A percentile compares a stretch with the other conserved stretches of the same genome.
Evolutionary conservation across 92 coral and sea anemone genomes (phyloP).

Genomic region (Zoanthus solanderi): DNA sequence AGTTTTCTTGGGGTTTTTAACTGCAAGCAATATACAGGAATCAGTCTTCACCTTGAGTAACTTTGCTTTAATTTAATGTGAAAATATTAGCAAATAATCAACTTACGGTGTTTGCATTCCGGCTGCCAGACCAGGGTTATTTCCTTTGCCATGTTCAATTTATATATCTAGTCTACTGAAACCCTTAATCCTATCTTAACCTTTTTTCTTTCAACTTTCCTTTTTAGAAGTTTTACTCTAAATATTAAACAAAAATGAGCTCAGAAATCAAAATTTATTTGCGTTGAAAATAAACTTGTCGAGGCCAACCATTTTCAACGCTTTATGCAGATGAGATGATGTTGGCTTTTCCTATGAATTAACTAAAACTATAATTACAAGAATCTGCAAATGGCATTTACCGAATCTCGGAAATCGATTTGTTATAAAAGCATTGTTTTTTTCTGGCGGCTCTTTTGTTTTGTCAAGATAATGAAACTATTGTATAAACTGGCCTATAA

Average conservation of each 20-base stretch:
- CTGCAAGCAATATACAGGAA: not conserved
- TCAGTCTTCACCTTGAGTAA: not conserved
- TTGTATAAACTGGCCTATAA: no score
- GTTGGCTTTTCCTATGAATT: slow-evolving; percentile 9
- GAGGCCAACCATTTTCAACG: not conserved
- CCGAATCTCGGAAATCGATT: not conserved
- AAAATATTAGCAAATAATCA: not conserved
- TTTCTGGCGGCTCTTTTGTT: not conserved
- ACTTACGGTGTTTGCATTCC: slow-evolving; percentile 21
- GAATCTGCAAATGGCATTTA: not conserved
- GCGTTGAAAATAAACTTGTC: not conserved
- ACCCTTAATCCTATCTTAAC: not conserved
- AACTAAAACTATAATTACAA: not conserved
- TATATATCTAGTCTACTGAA: not conserved
- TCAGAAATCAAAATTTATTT: not conserved
- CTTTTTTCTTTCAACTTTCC: not conserved
- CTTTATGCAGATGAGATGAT: not conserved
- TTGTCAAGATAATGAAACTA: not conserved
- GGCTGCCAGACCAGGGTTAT: slow-evolving; percentile 17
- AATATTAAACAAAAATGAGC: not conserved
- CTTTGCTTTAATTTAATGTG: not conserved
- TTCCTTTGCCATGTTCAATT: slow-evolving; percentile 16
- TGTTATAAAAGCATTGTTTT: slow-evolving; percentile 16
- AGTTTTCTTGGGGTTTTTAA: not conserved
- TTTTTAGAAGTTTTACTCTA: not conserved